Percentiles rank a stretch among this genome's conserved stretches.
phyloP scores from a whole-genome alignment of 2,797 vertebrate genomes.

The Cheirogaleus major region DNA sequence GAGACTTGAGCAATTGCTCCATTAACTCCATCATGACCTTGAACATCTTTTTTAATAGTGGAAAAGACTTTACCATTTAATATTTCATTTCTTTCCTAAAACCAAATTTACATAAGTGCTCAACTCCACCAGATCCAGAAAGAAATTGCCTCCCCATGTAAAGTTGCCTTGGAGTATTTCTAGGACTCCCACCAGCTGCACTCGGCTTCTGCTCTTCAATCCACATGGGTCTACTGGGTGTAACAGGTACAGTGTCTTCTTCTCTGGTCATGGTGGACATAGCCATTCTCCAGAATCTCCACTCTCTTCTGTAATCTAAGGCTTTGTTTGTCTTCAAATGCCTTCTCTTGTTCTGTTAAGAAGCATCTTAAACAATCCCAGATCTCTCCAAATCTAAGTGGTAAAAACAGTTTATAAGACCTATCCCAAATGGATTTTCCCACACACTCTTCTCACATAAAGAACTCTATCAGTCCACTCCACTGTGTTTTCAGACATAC shows the following conservation, averaged over 20 bases:
- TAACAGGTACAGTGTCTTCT: neutral
- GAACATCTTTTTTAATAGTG: neutral
- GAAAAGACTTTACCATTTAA: neutral
- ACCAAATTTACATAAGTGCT: neutral
- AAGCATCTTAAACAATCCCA: neutral
- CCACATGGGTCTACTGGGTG: neutral
- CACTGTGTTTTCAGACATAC: neutral
- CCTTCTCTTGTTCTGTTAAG: neutral
- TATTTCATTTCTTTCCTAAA: conserved; percentile 16
- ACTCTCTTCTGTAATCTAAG: neutral
- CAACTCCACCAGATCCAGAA: neutral
- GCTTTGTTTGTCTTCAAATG: neutral
- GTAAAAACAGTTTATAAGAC: neutral
- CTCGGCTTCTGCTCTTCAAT: neutral
- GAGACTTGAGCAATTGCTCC: neutral
- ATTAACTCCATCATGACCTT: neutral
- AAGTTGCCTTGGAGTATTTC: neutral
- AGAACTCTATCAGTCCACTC: neutral
- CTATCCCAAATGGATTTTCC: neutral
- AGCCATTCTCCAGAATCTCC: neutral
- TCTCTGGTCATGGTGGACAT: neutral
- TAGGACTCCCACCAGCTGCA: neutral
- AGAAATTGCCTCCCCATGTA: neutral
- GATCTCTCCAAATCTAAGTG: neutral
- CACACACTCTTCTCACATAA: neutral